phyloP scores from a whole-genome alignment of 1,140 invertebrate species.

The Euwallacea similis region DNA sequence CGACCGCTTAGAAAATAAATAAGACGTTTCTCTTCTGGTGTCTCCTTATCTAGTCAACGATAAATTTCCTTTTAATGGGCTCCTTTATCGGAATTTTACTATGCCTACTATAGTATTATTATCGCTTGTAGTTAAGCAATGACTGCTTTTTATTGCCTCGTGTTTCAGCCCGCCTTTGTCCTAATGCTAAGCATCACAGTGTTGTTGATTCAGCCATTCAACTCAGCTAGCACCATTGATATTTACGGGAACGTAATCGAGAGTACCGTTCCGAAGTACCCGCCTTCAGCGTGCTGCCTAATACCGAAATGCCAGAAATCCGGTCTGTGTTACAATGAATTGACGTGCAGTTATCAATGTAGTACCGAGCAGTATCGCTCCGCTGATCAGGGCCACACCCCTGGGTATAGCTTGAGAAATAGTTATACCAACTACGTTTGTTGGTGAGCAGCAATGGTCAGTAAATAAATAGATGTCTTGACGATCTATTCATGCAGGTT shows the following conservation, averaged over 20 bases:
- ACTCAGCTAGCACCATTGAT: not conserved
- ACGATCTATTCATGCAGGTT: not conserved
- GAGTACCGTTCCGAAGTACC: constrained; percentile 8
- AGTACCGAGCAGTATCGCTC: constrained; percentile 28
- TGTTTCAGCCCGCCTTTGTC: not conserved
- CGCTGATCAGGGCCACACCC: constrained; percentile 15
- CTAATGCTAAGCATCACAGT: not conserved
- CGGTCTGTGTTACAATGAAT: constrained; percentile 12
- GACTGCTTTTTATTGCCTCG: not conserved
- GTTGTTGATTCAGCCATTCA: not conserved
- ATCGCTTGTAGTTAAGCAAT: not conserved
- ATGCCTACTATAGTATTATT: not conserved
- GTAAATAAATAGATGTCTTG: not conserved
- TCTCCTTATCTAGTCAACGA: not conserved
- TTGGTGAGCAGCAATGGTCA: not conserved
- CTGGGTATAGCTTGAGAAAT: constrained; percentile 14
- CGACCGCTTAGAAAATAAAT: constrained; percentile 6
- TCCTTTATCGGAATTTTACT: constrained; percentile 13
- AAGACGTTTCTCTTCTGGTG: constrained; percentile 10
- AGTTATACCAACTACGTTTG: constrained; percentile 11
- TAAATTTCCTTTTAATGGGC: constrained; percentile 7
- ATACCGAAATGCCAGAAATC: constrained; percentile 24
- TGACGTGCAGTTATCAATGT: constrained; percentile 31
- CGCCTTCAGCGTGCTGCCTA: constrained; percentile 23
- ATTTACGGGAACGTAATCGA: constrained; percentile 14